Evolutionary conservation across 2,888 invertebrate genomes (phyloP), one percentile per base, ranked within the genome.

Genomic region (Nephrotoma appendiculata): DNA sequence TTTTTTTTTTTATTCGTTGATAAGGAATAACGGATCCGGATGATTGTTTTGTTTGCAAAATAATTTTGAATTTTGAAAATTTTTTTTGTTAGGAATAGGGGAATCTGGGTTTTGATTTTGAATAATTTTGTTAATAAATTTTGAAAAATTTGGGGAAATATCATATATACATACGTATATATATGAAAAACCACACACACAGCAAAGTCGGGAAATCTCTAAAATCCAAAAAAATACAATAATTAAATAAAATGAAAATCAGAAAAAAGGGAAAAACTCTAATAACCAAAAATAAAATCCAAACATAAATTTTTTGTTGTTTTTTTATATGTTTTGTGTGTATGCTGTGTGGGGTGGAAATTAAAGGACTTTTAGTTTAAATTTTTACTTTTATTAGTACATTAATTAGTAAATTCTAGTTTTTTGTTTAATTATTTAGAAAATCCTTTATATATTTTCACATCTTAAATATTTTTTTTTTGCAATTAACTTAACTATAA

Each of bases 131-230:
- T 31, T 84, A 41, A 42, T 84, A 84, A 84, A 84, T 84, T 84
- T 84, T 84, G 84, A 84, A 84, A 84, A 84, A 84, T 84, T 48
- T 41, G 84, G 41, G 71, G 71, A 71, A 71, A 31, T 71, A 71
- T 71, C 71, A 71, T 71, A 71, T 31, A 15, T 52, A 52, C 5
- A 15, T 19, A 31, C 19, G n/a, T 83, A 41, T 41, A 84, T 41
- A 84, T 43, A 84, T n/a, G 84, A 44, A 71, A 71, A 71, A 85
- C 85, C 85, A 85, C 85, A 85, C 85, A 85, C 85, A 85, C 85
- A 85, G 85, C 85, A 42, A 85, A 85, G 19, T 85, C 42, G 44
- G 44, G 85, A 44, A 85, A 84, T 15, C 84, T 84, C 84, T 84
- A 84, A 44, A 85, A 85, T 85, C 44, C 85, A 85, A 85, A 85